A percentile compares a stretch with the other conserved stretches of the same genome.
Evolutionary conservation across 1,140 invertebrate species (phyloP).

Genomic region (Hypsibius dujardini): DNA sequence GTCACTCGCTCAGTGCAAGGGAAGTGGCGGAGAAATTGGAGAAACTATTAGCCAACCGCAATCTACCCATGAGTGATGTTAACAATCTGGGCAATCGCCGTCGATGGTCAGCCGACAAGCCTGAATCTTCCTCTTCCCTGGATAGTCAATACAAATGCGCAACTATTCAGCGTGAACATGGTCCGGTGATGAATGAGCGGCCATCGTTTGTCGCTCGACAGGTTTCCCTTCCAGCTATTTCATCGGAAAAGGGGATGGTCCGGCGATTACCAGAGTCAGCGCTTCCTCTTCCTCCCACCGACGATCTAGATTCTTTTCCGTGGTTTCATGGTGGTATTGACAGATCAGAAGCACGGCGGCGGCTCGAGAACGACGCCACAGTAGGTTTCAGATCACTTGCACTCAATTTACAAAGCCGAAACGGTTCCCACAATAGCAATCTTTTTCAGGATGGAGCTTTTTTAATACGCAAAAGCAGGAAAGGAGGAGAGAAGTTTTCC

Average conservation of each 20-base stretch:
- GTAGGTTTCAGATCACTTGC: background rate
- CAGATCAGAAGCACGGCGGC: background rate
- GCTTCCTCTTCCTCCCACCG: background rate
- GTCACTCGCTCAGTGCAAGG: no score
- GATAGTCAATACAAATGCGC: background rate
- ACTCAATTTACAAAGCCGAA: background rate
- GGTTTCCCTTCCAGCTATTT: no score
- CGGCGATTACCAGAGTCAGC: background rate
- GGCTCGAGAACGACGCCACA: background rate
- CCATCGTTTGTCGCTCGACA: no score
- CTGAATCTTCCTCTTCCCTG: background rate
- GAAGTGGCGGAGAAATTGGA: no score
- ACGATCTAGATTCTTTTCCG: background rate
- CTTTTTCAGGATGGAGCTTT: background rate
- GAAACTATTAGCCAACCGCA: no score
- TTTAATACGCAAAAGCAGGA: background rate
- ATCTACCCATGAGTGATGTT: no score
- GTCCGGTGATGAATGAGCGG: no score
- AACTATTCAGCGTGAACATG: background rate
- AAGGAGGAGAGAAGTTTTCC: background rate
- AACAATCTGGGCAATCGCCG: no score
- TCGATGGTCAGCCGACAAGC: no score
- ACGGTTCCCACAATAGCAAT: background rate
- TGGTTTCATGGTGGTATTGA: background rate
- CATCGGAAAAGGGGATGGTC: background rate